Evolutionary conservation across 2,113 vertebrate genomes (phyloP).

Genomic region (Lophochroa leadbeateri): DNA sequence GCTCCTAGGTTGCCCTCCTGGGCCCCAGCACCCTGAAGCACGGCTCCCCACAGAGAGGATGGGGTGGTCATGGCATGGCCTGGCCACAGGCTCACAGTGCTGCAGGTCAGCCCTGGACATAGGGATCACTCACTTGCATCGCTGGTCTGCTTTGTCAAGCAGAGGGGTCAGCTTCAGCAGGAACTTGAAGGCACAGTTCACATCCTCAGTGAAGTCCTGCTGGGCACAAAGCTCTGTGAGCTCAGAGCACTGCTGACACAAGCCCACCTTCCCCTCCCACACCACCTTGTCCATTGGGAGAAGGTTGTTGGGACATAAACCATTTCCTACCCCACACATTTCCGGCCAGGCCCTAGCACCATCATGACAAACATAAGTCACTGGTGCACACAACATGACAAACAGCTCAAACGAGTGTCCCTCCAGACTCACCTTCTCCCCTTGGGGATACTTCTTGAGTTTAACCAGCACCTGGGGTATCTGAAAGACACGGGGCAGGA

Average conservation of each 20-base stretch:
- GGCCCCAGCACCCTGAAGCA: rapidly evolving
- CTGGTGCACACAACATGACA: rapidly evolving
- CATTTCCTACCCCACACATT: rapidly evolving
- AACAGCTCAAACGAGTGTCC: rapidly evolving
- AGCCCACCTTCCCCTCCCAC: neutral
- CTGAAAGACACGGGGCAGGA: conserved; percentile 60
- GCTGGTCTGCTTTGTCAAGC: conserved; percentile 94
- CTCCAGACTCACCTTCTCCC: conserved; percentile 83
- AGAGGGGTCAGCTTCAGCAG: conserved; percentile 93
- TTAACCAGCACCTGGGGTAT: conserved; percentile 94
- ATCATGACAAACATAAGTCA: rapidly evolving
- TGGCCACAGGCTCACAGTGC: neutral
- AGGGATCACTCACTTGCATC: conserved; percentile 88
- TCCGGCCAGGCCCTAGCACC: neutral
- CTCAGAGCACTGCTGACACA: rapidly evolving
- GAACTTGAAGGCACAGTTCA: conserved; percentile 92
- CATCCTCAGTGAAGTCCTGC: conserved; percentile 94
- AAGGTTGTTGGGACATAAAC: neutral
- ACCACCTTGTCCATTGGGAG: rapidly evolving
- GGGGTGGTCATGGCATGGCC: rapidly evolving
- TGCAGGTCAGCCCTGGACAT: neutral
- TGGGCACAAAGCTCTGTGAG: neutral
- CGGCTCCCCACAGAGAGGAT: rapidly evolving
- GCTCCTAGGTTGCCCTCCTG: neutral
- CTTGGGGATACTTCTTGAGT: conserved; percentile 92